Base-by-base conservation (phyloP, 92 coral and sea anemone genomes). In the Porites evermanni region DNA sequence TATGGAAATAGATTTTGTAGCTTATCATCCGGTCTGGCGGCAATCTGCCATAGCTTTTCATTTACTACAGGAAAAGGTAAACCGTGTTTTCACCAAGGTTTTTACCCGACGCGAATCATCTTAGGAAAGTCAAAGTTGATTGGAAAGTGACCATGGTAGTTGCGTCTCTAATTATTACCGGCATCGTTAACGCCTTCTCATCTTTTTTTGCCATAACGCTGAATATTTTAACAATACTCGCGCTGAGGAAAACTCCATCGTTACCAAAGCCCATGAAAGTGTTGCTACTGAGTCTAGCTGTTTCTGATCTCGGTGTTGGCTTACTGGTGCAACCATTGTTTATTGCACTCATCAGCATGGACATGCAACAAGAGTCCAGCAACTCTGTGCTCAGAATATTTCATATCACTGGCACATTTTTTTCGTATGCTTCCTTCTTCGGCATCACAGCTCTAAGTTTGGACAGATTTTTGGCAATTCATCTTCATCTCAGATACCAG, bases 291-390 rank as follows among this genome's bases (percentile, higher is more conserved):
- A 79, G 84, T 68, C 84, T 79, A 20, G 51, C 74, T 23, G 84
- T 79, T 23, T 79, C 84, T 21, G 84, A 79, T 67, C 51, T 67
- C 16, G 84, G 84, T 54, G 74, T 67, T 53, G 84, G 84, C 9
- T 26, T 79, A 23, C 2, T 79, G 60, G 66, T 12, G 0, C 84
- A 67, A 23, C 84, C 84, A 21, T 4, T 74, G 64, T 74, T 19
- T 64, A 10, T 53, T 53, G 78, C 61, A 56, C 61, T 56, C 16
- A 11, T 56, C 16, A 14, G 61, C 61, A 56, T 56, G 4, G 61
- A 8, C 61, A 56, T 56, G 61, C 61, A 56, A 56, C 61, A 56
- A 38, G 47, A 38, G 61, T 11, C 61, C 16, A 14, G 13, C 13
- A 56, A 56, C 61, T 3, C 2, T 14, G 61, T 14, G 12, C 61